Conservation (phyloP, 2,113 vertebrate species). For the Esox niger region DNA sequence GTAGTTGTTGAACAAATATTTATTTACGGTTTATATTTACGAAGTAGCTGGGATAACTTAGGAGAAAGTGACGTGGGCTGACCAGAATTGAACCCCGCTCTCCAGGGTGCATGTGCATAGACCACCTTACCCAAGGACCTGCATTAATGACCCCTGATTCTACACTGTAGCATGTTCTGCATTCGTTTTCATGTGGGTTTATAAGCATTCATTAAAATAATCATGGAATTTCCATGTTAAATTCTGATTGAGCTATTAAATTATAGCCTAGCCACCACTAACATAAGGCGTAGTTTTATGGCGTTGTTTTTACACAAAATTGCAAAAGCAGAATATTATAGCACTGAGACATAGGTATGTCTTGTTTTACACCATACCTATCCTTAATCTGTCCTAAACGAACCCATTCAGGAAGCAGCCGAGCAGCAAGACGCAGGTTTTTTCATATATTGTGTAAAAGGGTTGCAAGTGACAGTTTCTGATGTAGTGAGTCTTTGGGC, state of each 20-base stretch:
- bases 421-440: no score
- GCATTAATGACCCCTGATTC: no score
- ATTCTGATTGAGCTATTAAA: not conserved
- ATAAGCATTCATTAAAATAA: not conserved
- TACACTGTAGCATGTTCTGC: not conserved
- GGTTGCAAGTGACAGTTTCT: not conserved
- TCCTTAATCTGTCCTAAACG: no score
- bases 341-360: not conserved
- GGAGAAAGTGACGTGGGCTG: no score
- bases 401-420: no score
- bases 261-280: not conserved
- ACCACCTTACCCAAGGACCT: no score
- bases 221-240: not conserved
- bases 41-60: no score
- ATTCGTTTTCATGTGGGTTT: not conserved
- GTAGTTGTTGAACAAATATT: not conserved
- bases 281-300: constrained; percentile 21
- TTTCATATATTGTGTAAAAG: not conserved
- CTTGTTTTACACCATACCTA: no score
- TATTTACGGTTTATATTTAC: no score
- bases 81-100: no score
- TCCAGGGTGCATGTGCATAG: no score
- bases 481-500: no score
- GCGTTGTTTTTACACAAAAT: constrained; percentile 26
- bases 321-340: not conserved